Evolutionary conservation across 2,888 invertebrate genomes (phyloP).

Genomic region (Drosophila eohydei): DNA sequence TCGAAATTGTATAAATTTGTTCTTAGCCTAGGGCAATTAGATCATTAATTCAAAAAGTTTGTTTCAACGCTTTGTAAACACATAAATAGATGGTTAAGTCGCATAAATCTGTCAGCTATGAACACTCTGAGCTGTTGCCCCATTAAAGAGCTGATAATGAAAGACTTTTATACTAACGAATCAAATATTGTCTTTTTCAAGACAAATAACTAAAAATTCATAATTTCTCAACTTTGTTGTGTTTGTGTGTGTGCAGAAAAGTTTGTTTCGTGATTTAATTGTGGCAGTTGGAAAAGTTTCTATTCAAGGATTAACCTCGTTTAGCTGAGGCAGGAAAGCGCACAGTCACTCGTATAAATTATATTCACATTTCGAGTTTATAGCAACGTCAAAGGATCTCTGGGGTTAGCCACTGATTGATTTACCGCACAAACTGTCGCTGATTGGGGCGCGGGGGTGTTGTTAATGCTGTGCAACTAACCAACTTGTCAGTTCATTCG

Average conservation of each 20-base stretch:
- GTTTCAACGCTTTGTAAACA: constrained; percentile 2
- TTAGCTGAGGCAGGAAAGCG: background rate
- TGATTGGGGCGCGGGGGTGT: background rate
- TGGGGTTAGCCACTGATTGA: constrained; percentile 63
- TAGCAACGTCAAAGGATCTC: constrained; percentile 45
- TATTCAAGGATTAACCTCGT: constrained; percentile 9
- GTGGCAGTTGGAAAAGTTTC: constrained; percentile 11
- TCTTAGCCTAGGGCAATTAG: background rate
- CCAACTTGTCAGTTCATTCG: constrained; percentile 51
- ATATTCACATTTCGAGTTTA: constrained; percentile 44
- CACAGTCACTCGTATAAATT: constrained; percentile 30
- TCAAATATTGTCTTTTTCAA: background rate
- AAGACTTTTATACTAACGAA: background rate
- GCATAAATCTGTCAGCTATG: constrained; percentile 1
- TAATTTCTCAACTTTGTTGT: background rate
- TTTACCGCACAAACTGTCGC: constrained; percentile 50
- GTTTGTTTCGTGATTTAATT: constrained; percentile 17
- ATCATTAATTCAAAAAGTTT: constrained; percentile 6
- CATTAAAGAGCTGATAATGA: constrained; percentile 1
- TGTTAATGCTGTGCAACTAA: constrained; percentile 48
- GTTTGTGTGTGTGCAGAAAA: background rate
- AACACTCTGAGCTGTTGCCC: background rate
- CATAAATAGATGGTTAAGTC: background rate
- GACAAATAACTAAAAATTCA: constrained; percentile 9
- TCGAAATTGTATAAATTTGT: background rate